Evolutionary conservation across 1,140 invertebrate species (phyloP).

Genomic region (Eueides isabella): DNA sequence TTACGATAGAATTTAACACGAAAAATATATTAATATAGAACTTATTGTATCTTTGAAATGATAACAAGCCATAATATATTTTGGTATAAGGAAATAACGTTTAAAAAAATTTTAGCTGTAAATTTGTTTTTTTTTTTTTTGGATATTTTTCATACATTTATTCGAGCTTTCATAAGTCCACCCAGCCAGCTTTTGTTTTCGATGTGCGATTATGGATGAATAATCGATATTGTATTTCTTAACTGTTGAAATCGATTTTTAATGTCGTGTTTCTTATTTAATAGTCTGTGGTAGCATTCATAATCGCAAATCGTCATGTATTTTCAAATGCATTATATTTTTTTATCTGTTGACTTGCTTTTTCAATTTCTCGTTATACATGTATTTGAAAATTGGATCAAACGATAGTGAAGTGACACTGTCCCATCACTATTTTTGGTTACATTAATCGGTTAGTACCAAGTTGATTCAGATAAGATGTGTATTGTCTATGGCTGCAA

Average conservation of each 20-base stretch:
- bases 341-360: constrained; percentile 33
- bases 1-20: constrained; percentile 74
- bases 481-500: constrained; percentile 34
- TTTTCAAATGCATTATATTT: constrained; percentile 39
- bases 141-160: constrained; percentile 42
- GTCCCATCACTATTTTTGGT: constrained; percentile 26
- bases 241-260: neutral
- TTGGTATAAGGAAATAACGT: constrained; percentile 77
- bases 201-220: constrained; percentile 6
- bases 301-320: constrained; percentile 16
- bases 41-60: constrained; percentile 74
- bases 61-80: constrained; percentile 81
- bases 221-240: neutral
- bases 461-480: constrained; percentile 48
- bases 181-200: constrained; percentile 59
- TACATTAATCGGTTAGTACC: constrained; percentile 37
- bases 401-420: constrained; percentile 27
- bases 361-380: constrained; percentile 19
- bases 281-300: neutral
- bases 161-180: constrained; percentile 53
- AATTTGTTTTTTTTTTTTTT: constrained; percentile 42
- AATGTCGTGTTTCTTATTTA: neutral
- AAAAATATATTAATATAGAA: constrained; percentile 75
- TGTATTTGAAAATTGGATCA: constrained; percentile 34
- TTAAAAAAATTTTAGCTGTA: constrained; percentile 65